phyloP scores from a whole-genome alignment of 2,113 vertebrate species.

The Caretta caretta region DNA sequence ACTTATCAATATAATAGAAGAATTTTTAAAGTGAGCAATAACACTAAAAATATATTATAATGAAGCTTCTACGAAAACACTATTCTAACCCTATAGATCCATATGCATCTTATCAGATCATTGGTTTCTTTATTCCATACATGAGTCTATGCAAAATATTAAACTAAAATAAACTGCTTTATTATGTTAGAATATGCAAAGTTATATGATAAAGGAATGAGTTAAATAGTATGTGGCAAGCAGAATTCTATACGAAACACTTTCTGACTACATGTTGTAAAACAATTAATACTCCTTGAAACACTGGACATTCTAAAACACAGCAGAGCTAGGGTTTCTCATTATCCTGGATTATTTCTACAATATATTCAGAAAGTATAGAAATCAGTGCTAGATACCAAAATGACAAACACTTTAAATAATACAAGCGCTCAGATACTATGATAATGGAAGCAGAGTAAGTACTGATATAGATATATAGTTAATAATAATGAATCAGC shows the following conservation, averaged over 20 bases:
- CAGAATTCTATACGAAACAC: neutral
- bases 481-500: neutral
- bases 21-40: conserved; percentile 37
- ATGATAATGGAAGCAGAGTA: neutral
- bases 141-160: neutral
- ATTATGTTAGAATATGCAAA: neutral
- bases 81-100: neutral
- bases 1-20: conserved; percentile 1
- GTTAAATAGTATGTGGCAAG: neutral
- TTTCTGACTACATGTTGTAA: neutral
- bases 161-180: neutral
- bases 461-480: neutral
- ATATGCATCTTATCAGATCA: neutral
- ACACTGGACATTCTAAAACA: neutral
- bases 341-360: neutral
- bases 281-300: neutral
- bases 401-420: neutral
- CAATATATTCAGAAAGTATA: neutral
- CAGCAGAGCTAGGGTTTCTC: neutral
- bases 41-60: conserved; percentile 43
- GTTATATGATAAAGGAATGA: neutral
- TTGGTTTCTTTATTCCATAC: conserved; percentile 10
- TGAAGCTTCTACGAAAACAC: conserved; percentile 21
- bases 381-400: neutral
- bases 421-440: neutral